Evolutionary conservation across 2,797 vertebrate genomes (phyloP).

Genomic region (Setipinna tenuifilis): DNA sequence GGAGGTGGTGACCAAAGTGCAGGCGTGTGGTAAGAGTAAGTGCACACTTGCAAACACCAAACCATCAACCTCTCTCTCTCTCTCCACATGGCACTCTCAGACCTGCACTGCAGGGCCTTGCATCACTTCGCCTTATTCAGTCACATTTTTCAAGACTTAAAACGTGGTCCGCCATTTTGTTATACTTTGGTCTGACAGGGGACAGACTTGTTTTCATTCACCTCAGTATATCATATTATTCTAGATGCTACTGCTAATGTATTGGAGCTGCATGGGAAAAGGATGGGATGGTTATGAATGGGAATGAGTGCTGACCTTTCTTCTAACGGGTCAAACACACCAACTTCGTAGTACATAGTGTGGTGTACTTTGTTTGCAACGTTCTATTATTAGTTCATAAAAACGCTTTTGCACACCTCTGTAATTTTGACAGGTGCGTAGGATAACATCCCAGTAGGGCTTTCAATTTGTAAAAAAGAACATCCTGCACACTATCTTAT

Average conservation of each 20-base stretch:
- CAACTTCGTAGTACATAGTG: too few relatives aligned
- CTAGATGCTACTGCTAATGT: neutral
- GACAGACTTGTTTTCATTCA: neutral
- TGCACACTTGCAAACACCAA: neutral
- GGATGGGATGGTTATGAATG: neutral
- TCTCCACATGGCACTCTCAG: neutral
- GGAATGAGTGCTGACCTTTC: too few relatives aligned
- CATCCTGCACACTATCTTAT: too few relatives aligned
- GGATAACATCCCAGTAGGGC: too few relatives aligned
- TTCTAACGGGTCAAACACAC: too few relatives aligned
- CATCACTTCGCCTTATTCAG: neutral
- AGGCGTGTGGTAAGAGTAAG: neutral
- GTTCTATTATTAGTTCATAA: too few relatives aligned
- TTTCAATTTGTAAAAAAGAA: too few relatives aligned
- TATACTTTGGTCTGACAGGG: neutral
- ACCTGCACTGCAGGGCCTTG: neutral
- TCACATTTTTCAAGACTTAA: neutral
- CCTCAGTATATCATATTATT: neutral
- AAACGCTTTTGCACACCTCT: too few relatives aligned
- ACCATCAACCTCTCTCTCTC: neutral
- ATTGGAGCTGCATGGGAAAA: neutral
- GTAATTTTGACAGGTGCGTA: too few relatives aligned
- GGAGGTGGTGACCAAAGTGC: constrained; percentile 14
- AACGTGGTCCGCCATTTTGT: neutral
- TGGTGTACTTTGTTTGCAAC: too few relatives aligned